Percentiles rank a stretch among this genome's conserved stretches.
phyloP scores from a whole-genome alignment of 2,888 invertebrate species.

The Loripinus fragilis region DNA sequence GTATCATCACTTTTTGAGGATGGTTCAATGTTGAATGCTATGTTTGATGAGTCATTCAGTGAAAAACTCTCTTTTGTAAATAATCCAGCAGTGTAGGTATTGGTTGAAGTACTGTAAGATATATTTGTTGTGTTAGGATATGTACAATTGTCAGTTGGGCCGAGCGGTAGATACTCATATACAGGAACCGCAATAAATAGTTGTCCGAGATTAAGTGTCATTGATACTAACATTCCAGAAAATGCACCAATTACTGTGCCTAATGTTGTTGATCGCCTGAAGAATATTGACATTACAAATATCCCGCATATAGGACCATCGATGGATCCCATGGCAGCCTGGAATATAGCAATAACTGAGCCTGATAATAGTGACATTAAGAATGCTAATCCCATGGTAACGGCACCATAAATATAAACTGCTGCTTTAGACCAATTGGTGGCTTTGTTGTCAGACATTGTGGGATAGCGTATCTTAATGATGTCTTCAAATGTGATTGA shows the following conservation, averaged over 20 bases:
- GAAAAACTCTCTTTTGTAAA: not conserved
- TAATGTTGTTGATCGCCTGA: constrained; percentile 31
- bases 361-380: constrained; percentile 28
- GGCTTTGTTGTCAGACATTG: constrained; percentile 18
- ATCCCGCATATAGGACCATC: constrained; percentile 39
- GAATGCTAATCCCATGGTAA: constrained; percentile 34
- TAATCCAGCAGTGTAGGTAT: not conserved
- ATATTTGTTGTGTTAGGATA: not conserved
- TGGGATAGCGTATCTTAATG: constrained; percentile 14
- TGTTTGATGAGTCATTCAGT: not conserved
- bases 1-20: not conserved
- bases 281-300: constrained; percentile 34
- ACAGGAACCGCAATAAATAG: constrained; percentile 20
- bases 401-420: constrained; percentile 21
- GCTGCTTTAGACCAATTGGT: constrained; percentile 22
- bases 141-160: constrained; percentile 35
- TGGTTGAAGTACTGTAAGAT: not conserved
- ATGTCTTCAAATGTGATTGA: constrained; percentile 37
- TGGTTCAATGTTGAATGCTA: not conserved
- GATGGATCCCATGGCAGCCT: constrained; percentile 29
- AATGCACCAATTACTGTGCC: constrained; percentile 35
- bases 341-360: constrained; percentile 20
- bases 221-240: constrained; percentile 27
- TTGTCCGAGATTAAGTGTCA: constrained; percentile 34
- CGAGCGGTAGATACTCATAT: constrained; percentile 10